Percentiles rank a stretch among this genome's conserved stretches.
Conservation (phyloP, 2,888 invertebrate genomes). For the Drosophila eohydei region DNA sequence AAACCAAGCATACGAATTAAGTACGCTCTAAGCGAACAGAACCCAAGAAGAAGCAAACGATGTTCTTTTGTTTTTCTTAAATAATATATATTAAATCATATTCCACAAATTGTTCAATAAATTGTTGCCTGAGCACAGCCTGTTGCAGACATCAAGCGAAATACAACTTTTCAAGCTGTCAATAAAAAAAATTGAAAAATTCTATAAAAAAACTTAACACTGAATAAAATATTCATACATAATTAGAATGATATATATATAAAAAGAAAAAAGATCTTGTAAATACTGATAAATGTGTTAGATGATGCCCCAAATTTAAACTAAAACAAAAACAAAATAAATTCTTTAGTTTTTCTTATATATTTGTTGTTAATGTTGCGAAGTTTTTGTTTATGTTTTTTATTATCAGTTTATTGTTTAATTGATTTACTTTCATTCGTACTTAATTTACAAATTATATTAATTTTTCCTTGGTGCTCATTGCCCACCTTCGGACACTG, state of each 20-base stretch:
- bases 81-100: conserved; percentile 5
- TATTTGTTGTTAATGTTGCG: conserved; percentile 50
- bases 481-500: conserved; percentile 8
- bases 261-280: conserved; percentile 46
- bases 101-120: background rate
- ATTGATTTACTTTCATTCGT: conserved; percentile 34
- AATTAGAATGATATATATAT: conserved; percentile 33
- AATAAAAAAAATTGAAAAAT: conserved; percentile 23
- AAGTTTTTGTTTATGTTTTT: conserved; percentile 43
- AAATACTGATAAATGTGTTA: conserved; percentile 56
- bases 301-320: conserved; percentile 26
- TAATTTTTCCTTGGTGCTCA: conserved; percentile 33
- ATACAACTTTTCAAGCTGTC: conserved; percentile 59
- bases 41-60: conserved; percentile 33
- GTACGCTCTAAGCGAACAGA: conserved; percentile 59
- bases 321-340: background rate
- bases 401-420: conserved; percentile 55
- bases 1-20: conserved; percentile 52
- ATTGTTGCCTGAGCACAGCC: conserved; percentile 16
- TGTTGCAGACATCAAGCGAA: background rate
- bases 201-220: conserved; percentile 16
- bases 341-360: conserved; percentile 19
- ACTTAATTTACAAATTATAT: conserved; percentile 56
- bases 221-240: conserved; percentile 26
- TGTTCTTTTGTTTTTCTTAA: conserved; percentile 1